Base-by-base conservation (phyloP, 2,888 invertebrate genomes). In the Neuroscelio doddi region DNA sequence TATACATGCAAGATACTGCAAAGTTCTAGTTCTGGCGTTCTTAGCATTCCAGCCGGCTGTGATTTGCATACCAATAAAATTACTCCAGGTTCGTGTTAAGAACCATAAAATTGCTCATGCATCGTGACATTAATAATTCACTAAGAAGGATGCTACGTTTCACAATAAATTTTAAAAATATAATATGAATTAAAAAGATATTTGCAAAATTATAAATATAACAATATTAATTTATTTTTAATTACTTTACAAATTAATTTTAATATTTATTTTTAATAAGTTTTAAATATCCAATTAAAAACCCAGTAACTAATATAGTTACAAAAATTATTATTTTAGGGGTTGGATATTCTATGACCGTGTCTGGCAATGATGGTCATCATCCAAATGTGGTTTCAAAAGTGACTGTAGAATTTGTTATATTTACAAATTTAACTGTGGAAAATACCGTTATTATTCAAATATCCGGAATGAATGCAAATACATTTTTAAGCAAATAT, bases 361-460 rank as follows among this genome's bases (percentile, higher is more conserved):
- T 97, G 0, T 90, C 91, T 5, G 96, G 96, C 1, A 95, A 93
- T 81, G 98, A 98, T 84, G 97, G 97, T 0, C 90, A 90, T 71
- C 95, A 96, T 79, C 88, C 89, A 53, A 93, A 94, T 83, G 97
- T 97, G 0, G 86, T 90, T n/a, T 97, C 96, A 0, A 92, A 92
- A 4, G 91, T 96, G 1, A 92, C 92, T 3, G 90, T 97, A 0
- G 92, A 94, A 79, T 95, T 95, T 78, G 87, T 92, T 46, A 87
- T 89, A 1, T 94, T 96, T 80, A 91, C 92, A 71, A 95, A 96
- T 79, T 84, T 85, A 9, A 96, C 96, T 0, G 89, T 97, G 2
- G 91, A 92, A 51, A 93, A 95, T 81, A 94, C 94, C 7, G 87
- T 96, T 0, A 92, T 94, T 0, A 82, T 96, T 10, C 88, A 91